These are phyloP conservation scores for Orientallactaga sibirica DNA, from an alignment of 2,797 vertebrate genomes.

Conservation along the genomic window DNA sequence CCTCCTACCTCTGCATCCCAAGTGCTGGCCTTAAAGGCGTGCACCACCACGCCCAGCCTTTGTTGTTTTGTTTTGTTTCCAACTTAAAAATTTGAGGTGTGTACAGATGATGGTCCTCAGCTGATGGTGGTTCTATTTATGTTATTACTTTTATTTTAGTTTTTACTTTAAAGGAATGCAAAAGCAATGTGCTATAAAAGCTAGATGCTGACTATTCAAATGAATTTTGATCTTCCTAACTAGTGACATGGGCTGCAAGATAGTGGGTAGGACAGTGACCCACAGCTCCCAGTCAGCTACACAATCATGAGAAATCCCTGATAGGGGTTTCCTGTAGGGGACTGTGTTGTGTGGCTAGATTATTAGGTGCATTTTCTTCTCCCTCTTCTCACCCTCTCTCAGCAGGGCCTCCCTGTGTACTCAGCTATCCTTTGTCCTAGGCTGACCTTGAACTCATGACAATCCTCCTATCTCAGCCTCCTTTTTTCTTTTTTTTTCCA, in stretches of 20 bases:
- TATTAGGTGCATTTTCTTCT: neutral
- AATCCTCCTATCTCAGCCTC: neutral
- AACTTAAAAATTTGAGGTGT: slow-evolving; percentile 24
- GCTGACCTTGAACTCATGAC: neutral
- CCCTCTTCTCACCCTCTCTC: too few relatives aligned
- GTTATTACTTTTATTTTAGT: neutral
- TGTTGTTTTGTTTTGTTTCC: neutral
- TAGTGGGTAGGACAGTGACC: neutral
- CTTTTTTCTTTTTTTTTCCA: too few relatives aligned
- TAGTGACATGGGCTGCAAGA: neutral
- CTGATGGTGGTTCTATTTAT: neutral
- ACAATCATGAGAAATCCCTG: too few relatives aligned
- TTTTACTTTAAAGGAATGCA: neutral
- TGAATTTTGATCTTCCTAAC: neutral
- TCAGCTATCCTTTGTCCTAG: neutral
- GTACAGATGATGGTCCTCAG: neutral
- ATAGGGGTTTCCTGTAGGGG: neutral
- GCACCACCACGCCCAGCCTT: too few relatives aligned
- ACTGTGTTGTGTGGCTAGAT: neutral
- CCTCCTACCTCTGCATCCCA: too few relatives aligned
- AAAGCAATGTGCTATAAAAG: neutral
- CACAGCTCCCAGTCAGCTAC: neutral
- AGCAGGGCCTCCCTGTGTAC: neutral
- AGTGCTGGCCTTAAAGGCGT: too few relatives aligned
- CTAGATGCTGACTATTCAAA: neutral